Conservation (phyloP, 1,140 invertebrate genomes). For the Drosophila pachea region DNA sequence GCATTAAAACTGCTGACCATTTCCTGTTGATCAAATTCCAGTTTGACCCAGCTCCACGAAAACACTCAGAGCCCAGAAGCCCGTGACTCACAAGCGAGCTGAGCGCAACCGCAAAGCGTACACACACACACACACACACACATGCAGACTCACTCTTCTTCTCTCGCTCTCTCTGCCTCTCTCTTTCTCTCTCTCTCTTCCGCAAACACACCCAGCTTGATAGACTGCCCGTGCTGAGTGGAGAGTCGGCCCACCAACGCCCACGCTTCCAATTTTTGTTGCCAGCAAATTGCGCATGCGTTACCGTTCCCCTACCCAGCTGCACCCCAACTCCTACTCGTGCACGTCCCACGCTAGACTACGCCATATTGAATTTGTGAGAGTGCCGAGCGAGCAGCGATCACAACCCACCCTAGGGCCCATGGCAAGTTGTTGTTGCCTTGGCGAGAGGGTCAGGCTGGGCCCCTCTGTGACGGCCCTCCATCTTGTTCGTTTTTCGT, state of each 20-base stretch:
- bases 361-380: constrained; percentile 37
- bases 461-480: constrained; percentile 8
- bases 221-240: constrained; percentile 6
- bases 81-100: constrained; percentile 51
- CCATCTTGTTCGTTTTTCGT: constrained; percentile 8
- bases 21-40: constrained; percentile 63
- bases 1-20: constrained; percentile 42
- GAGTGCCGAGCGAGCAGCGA: constrained; percentile 15
- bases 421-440: constrained; percentile 1
- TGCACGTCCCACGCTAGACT: constrained; percentile 20
- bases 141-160: background rate
- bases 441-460: constrained; percentile 18
- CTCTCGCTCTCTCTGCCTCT: background rate
- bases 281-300: constrained; percentile 66
- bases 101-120: constrained; percentile 49
- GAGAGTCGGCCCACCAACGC: constrained; percentile 55
- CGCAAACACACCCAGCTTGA: constrained; percentile 8
- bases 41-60: constrained; percentile 19
- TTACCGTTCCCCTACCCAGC: constrained; percentile 38
- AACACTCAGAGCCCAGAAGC: constrained; percentile 32
- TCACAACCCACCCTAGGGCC: constrained; percentile 32
- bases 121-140: constrained; percentile 12
- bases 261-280: constrained; percentile 34
- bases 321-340: background rate
- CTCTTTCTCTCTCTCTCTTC: no score